Base-by-base conservation (phyloP, 2,888 invertebrate species). In the Metalampra italica region DNA sequence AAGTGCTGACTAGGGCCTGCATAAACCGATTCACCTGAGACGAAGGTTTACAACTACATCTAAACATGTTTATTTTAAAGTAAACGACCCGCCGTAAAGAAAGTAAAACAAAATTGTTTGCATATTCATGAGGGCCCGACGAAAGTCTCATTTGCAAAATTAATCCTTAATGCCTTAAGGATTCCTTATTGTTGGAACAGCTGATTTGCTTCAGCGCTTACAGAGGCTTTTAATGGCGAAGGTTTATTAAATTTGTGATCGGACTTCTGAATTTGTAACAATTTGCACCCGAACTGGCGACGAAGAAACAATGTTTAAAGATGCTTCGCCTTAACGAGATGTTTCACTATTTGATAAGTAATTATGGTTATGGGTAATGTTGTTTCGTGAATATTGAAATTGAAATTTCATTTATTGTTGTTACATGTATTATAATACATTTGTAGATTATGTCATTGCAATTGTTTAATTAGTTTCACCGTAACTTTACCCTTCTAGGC, bases 61-160 rank as follows among this genome's bases (percentile, higher is more conserved):
- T 50, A 40, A 40, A 40, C 41, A n/a, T 29, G 41, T 42, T 29
- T 42, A 29, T 15, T 46, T 15, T n/a, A 38, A 37, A 39, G 45
- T 13, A 29, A 39, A 39, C 13, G 22, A 22, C 45, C n/a, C 13
- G 7, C 29, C 30, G 12, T 13, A 43, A 12, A 48, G 54, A 53
- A 51, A 51, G 50, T 56, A 58, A 56, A 58, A 53, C 64, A 59
- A 64, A 64, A 66, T 56, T 57, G 32, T 53, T 59, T 75, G 69
- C 66, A 76, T 76, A 76, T 76, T 75, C 75, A 76, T 73, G 65
- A 68, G 49, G 50, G 55, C 37, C 32, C 56, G 48, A 56, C 56
- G 58, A 57, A 56, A 52, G 55, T 49, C 70, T 74, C 68, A 75
- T 75, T 76, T 69, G 70, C 70, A 68, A 73, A 68, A 73, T 74